Evolutionary conservation across 1,140 invertebrate genomes (phyloP).

Genomic region (Harpegnathos saltator): DNA sequence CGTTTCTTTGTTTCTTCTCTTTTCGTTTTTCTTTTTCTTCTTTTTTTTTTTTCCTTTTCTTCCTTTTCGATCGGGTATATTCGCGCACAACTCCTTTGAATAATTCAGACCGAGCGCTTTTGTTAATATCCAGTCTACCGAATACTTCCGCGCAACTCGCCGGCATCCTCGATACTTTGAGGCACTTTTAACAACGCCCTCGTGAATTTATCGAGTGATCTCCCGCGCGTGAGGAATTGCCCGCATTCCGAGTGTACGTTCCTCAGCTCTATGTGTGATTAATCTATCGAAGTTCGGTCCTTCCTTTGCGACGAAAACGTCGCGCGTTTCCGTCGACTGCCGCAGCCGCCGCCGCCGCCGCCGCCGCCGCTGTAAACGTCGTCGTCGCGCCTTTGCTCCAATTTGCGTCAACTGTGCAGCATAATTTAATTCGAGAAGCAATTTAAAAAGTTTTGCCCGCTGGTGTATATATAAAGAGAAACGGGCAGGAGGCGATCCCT

Average conservation of each 20-base stretch:
- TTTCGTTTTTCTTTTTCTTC: no score
- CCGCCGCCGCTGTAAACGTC: slow-evolving; percentile 25
- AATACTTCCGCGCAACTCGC: not conserved
- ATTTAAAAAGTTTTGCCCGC: slow-evolving; percentile 56
- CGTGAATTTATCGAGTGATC: not conserved
- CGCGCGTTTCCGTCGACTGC: no score
- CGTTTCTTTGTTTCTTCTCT: no score
- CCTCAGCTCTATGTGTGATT: slow-evolving; percentile 10
- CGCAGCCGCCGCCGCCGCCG: slow-evolving; percentile 10
- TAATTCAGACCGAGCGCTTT: not conserved
- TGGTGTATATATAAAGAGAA: slow-evolving; percentile 44
- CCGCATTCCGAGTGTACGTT: slow-evolving; percentile 15
- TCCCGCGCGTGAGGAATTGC: not conserved
- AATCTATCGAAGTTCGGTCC: not conserved
- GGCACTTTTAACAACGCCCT: slow-evolving; percentile 25
- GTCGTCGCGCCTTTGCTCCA: slow-evolving; percentile 45
- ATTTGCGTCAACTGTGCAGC: slow-evolving; percentile 50
- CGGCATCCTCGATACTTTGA: slow-evolving; percentile 17
- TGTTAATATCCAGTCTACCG: not conserved
- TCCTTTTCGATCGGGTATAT: no score
- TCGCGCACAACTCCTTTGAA: no score
- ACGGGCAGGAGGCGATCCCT: slow-evolving; percentile 33
- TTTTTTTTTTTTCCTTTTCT: no score
- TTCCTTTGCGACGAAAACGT: slow-evolving; percentile 10
- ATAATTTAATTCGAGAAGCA: slow-evolving; percentile 51